A percentile compares a stretch with the other conserved stretches of the same genome.
These are phyloP conservation scores for Polypterus bichir DNA, from an alignment of 2,113 vertebrate species.

Conservation along the genomic window DNA sequence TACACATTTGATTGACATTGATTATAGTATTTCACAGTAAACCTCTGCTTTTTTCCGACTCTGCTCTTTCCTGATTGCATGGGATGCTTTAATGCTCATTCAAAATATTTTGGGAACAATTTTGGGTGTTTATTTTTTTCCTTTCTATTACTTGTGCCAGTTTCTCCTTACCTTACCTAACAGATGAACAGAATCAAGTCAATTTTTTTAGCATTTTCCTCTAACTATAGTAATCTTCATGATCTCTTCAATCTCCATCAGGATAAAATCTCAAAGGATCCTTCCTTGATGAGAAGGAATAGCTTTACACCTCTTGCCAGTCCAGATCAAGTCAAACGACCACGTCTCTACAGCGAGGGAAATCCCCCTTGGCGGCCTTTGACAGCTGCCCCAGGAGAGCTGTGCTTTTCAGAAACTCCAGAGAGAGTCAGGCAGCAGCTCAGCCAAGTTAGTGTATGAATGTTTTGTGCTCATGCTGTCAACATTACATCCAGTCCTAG, in stretches of 20 bases:
- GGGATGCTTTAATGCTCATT: no score
- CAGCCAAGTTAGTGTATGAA: conserved; percentile 66
- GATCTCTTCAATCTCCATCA: conserved; percentile 55
- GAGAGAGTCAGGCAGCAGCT: conserved; percentile 59
- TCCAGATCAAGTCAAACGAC: conserved; percentile 72
- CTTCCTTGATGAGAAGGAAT: conserved; percentile 77
- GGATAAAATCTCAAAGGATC: conserved; percentile 54
- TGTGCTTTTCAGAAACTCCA: conserved; percentile 52
- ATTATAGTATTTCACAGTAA: no score
- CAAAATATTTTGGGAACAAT: no score
- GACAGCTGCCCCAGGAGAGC: conserved; percentile 49
- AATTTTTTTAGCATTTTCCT: no score
- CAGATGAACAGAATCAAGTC: no score
- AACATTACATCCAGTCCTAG: conserved; percentile 12
- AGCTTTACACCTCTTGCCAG: conserved; percentile 89
- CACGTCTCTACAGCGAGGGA: conserved; percentile 82
- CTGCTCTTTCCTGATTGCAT: no score
- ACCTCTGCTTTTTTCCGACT: no score
- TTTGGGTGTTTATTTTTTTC: no score
- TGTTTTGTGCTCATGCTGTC: conserved; percentile 34
- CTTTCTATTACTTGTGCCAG: no score
- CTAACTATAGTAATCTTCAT: conserved; percentile 25
- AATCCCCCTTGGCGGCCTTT: conserved; percentile 69
- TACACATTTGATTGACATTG: no score
- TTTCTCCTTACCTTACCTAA: no score